Evolutionary conservation across 1,140 invertebrate species (phyloP), one percentile per base, ranked within the genome.

Genomic region (Drosophila simulans): DNA sequence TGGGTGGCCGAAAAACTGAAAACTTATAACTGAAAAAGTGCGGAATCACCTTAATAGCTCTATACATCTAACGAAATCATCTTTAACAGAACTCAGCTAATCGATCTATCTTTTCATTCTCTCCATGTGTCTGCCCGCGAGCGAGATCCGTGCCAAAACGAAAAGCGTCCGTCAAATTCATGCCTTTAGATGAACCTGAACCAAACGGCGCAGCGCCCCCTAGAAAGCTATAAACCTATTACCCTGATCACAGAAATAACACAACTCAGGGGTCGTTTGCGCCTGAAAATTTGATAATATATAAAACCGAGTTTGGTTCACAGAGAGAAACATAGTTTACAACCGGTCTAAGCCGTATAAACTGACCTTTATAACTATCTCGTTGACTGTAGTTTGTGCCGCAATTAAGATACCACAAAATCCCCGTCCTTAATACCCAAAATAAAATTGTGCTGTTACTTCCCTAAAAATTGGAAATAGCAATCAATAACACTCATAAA

Each of bases 331-430:
- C 39, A 46, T 51, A 64, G 70, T 56, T 75, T 75, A 65, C 49
- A 46, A 52, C 46, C 46, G 59, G 45, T 39, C 25, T 10, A 39
- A 54, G 46, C 63, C 48, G 64, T 69, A 62, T 59, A 82, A 84
- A 91, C 90, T 85, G 83, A 89, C 90, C 90, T 91, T 91, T 91
- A 91, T 91, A 91, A 84, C 90, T 86, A 89, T 90, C 90, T 91
- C 90, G 90, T 86, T 86, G 90, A 91, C 90, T 91, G 90, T 91
- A 91, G 90, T 91, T 91, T 91, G 90, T 91, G 90, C 90, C 90
- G 91, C 76, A 90, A 80, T 89, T 78, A 70, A 70, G 52, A 56
- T 35, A 49, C 12, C 39, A 51, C 42, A 27, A 4, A 4, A 27
- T 5, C 42, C 55, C 55, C 17, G 49, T 27, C 12, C 25, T 11